Evolutionary conservation across 1,140 invertebrate species (phyloP), one percentile per base, ranked within the genome.

Genomic region (Caenorhabditis inopinata): DNA sequence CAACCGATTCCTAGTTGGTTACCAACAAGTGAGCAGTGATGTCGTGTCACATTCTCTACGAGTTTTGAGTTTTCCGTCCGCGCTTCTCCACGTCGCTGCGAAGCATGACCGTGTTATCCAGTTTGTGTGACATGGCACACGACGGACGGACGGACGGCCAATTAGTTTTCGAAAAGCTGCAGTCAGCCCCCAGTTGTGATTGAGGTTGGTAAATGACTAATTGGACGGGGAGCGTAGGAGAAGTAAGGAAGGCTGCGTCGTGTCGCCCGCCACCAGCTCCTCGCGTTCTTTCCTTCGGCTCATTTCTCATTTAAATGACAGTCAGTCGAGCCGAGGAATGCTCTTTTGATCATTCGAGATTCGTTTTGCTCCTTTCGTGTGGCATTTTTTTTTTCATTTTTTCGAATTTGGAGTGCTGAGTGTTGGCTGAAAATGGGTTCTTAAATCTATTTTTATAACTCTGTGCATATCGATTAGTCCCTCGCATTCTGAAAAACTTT

Each of bases 301-400:
- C 58, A 68, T 68, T 68, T 68, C 58, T n/a, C 58, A 68, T 68
- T 68, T 68, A 68, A 68, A 68, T 68, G 35, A 32, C 58, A 68
- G 58, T 14, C 32, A 18, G 32, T n/a, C n/a, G n/a, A n/a, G n/a
- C n/a, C n/a, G n/a, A n/a, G n/a, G n/a, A n/a, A n/a, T n/a, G n/a
- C n/a, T n/a, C n/a, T n/a, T n/a, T n/a, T n/a, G n/a, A n/a, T n/a
- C n/a, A n/a, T n/a, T n/a, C n/a, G n/a, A n/a, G n/a, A n/a, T n/a
- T n/a, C n/a, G n/a, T n/a, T n/a, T n/a, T n/a, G n/a, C n/a, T n/a
- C n/a, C n/a, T n/a, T n/a, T n/a, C n/a, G n/a, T n/a, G n/a, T n/a
- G n/a, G n/a, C n/a, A n/a, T n/a, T n/a, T n/a, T n/a, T n/a, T n/a
- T n/a, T n/a, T n/a, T n/a, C n/a, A n/a, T n/a, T n/a, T n/a, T n/a